Base-by-base conservation (phyloP, 1,140 invertebrate species). In the Drosophila parvula region DNA sequence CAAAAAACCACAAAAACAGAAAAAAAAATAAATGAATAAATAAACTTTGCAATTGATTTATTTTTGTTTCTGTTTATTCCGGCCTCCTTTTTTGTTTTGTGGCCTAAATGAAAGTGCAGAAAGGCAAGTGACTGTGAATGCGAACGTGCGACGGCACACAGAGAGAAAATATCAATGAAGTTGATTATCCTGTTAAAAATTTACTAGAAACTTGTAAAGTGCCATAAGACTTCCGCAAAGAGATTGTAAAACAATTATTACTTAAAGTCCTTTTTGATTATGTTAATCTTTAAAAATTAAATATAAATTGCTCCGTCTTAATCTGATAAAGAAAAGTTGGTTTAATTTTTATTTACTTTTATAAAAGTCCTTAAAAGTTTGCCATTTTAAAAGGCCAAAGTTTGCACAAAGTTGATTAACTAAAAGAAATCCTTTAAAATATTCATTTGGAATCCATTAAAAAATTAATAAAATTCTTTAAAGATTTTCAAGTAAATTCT, bases 71-170 rank as follows among this genome's bases (percentile, higher is more conserved):
- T 55, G 32, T 64, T 55, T 65, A 30, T 34, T 53, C 38, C 7
- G 9, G 38, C 4, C 10, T 43, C 11, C 57, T 36, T 61, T 63
- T 18, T 50, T 22, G 14, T 50, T 48, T 62, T 40, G 40, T 48
- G 57, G 74, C 53, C 53, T 27, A 70, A 86, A 83, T 84, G 83
- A 86, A 86, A 86, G 84, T 86, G 83, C 79, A 70, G 64, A 69
- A 47, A 50, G 58, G 30, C 67, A 57, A 58, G 64, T 61, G 64
- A 67, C 30, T 48, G 55, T 67, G 50, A 67, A 48, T 61, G 61
- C 60, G 45, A 80, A 75, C 64, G 81, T 76, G 77, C 62, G 16
- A 36, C 12, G 7, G 32, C 32, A 61, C 65, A 58, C 64, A 12
- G 47, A 30, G 65, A 44, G 22, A 69, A 36, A 65, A 27, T 16